A percentile compares a stretch with the other conserved stretches of the same genome.
These are phyloP conservation scores for Gorilla gorilla DNA, from an alignment of 2,113 vertebrate genomes.

Conservation along the genomic window DNA sequence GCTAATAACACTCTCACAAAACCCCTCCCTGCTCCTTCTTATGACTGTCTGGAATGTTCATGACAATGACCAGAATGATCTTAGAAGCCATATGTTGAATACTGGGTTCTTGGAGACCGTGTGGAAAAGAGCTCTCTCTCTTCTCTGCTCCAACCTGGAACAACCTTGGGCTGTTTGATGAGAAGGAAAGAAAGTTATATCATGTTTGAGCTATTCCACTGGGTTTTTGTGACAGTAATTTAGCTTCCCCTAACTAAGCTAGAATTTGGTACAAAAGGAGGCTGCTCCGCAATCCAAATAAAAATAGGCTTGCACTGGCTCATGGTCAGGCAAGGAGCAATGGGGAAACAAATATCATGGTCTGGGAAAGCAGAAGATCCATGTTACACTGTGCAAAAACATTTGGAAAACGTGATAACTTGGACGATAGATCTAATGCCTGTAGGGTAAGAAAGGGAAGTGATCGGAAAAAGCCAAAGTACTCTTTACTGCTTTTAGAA, in stretches of 20 bases:
- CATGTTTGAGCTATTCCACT: neutral
- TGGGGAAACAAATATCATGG: neutral
- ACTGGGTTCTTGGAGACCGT: neutral
- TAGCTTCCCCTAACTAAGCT: neutral
- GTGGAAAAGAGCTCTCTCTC: neutral
- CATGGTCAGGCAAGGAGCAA: neutral
- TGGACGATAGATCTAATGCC: neutral
- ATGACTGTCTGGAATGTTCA: neutral
- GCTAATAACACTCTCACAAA: neutral
- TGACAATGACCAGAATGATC: neutral
- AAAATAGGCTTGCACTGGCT: neutral
- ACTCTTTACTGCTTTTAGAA: neutral
- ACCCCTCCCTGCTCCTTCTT: neutral
- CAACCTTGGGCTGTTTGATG: neutral
- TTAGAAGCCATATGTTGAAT: neutral
- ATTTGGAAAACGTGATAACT: neutral
- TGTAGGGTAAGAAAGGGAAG: neutral
- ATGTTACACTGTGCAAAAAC: neutral
- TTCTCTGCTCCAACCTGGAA: rapidly evolving
- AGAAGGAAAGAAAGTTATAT: constrained; percentile 1
- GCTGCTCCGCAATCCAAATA: neutral
- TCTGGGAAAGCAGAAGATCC: neutral
- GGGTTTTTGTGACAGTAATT: neutral
- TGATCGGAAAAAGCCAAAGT: neutral
- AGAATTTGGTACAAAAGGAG: neutral